Evolutionary conservation across 1,140 invertebrate species (phyloP).

Genomic region (Caerostris extrusa): DNA sequence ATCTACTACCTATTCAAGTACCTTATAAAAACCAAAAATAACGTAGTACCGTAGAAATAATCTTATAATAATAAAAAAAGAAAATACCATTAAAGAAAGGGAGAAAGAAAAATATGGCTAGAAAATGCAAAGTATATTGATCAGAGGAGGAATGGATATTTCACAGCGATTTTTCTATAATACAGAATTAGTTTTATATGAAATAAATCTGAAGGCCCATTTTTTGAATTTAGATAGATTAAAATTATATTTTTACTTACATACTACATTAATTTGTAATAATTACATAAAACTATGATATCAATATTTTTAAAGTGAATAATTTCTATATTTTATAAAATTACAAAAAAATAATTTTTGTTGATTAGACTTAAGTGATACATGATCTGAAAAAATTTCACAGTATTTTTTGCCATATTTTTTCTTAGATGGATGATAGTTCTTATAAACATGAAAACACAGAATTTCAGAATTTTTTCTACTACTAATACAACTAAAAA

Average conservation of each 20-base stretch:
- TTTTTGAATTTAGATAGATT: too few relatives aligned
- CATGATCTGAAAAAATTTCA: too few relatives aligned
- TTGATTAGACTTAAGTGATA: too few relatives aligned
- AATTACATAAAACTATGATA: too few relatives aligned
- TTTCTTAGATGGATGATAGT: not conserved
- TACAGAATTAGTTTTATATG: not conserved
- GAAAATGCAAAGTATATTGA: not conserved
- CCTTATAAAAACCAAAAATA: constrained; percentile 2
- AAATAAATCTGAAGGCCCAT: not conserved
- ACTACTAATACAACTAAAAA: too few relatives aligned
- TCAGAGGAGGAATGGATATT: not conserved
- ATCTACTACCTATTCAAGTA: not conserved
- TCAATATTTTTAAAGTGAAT: too few relatives aligned
- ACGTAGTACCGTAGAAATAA: not conserved
- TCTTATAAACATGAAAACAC: not conserved
- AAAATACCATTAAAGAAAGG: not conserved
- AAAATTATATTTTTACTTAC: too few relatives aligned
- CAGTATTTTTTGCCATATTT: not conserved
- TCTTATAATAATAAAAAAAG: too few relatives aligned
- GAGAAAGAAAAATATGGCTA: not conserved
- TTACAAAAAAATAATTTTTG: too few relatives aligned
- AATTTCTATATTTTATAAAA: too few relatives aligned
- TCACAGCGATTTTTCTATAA: not conserved
- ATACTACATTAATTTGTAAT: too few relatives aligned
- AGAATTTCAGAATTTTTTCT: too few relatives aligned